Evolutionary conservation across 2,888 invertebrate species (phyloP), one percentile per base, ranked within the genome.

Genomic region (Dryomyza anilis): DNA sequence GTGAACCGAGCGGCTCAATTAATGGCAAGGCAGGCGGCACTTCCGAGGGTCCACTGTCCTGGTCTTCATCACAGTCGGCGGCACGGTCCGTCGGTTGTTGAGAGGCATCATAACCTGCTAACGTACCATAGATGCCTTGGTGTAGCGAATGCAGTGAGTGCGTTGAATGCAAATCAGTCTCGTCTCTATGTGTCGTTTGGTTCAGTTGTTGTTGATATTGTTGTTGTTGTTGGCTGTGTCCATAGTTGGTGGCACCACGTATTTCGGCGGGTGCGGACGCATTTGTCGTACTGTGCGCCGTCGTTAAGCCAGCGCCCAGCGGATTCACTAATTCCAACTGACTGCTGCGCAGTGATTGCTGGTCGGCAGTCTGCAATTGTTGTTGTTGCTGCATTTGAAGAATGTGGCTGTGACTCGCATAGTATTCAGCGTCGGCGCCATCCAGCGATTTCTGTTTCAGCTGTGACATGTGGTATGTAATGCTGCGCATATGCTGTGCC

Each of bases 21-120:
- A 93, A 83, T 8, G 92, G 92, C 69, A 93, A 80, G 27, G 93
- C 92, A 8, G 93, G 93, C n/a, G 93, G 93, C 64, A 91, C 88
- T 84, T 90, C 89, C 50, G 91, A 91, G 71, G 91, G 91, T 74
- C 93, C 93, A 78, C 93, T 93, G 71, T 91, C 91, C 72, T 92
- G 91, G 76, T 91, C 91, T 72, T 89, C 89, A 68, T 90, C 89
- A 50, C 78, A 77, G 67, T 90, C 90, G 10, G 63, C 71, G 64
- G 88, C 62, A 3, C 72, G 69, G 60, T 73, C 73, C 33, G 68
- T 67, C 45, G 69, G 66, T 7, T 65, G 68, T 5, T 27, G 57
- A 10, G 56, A 55, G 39, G 27, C 46, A 19, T 16, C 65, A 23
- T 19, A 46, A 43, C 7, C 61, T 0, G 67, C 67, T 2, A 65